phyloP scores from a whole-genome alignment of 2,797 vertebrate species.

The Gallinago solitaria region DNA sequence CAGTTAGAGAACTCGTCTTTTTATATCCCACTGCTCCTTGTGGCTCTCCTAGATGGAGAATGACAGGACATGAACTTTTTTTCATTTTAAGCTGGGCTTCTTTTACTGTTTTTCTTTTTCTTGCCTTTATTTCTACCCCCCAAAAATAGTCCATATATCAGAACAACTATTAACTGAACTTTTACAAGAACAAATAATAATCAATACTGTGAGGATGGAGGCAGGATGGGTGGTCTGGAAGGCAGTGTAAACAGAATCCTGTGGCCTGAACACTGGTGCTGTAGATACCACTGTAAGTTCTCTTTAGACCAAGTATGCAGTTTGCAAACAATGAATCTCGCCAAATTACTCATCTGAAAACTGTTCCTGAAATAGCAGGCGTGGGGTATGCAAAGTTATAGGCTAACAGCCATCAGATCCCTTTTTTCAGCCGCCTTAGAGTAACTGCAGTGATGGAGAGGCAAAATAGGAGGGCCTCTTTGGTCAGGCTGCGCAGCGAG shows the following conservation, averaged over 20 bases:
- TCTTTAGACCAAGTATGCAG: not conserved
- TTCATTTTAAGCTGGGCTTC: not conserved
- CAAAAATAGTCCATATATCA: not conserved
- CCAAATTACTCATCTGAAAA: constrained; percentile 21
- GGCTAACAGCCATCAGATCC: not conserved
- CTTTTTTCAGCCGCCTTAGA: not conserved
- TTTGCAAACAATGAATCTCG: constrained; percentile 5
- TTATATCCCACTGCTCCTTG: not conserved
- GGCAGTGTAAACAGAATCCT: constrained; percentile 10
- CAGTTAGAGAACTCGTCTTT: constrained; percentile 47
- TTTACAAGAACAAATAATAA: not conserved
- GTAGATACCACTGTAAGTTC: not conserved
- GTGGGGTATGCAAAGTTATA: not conserved
- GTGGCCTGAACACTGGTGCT: not conserved
- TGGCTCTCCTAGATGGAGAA: not conserved
- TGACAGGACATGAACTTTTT: not conserved
- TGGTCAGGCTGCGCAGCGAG: not conserved
- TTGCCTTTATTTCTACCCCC: not conserved
- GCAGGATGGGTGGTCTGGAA: constrained; percentile 53
- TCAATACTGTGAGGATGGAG: not conserved
- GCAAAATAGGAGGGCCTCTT: not conserved
- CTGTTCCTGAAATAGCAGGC: constrained; percentile 10
- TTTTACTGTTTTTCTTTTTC: not conserved
- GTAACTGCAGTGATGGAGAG: not conserved
- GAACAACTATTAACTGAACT: not conserved